A percentile compares a stretch with the other conserved stretches of the same genome.
Conservation (phyloP, 2,797 vertebrate species). For the Toxotes lorentzi region DNA sequence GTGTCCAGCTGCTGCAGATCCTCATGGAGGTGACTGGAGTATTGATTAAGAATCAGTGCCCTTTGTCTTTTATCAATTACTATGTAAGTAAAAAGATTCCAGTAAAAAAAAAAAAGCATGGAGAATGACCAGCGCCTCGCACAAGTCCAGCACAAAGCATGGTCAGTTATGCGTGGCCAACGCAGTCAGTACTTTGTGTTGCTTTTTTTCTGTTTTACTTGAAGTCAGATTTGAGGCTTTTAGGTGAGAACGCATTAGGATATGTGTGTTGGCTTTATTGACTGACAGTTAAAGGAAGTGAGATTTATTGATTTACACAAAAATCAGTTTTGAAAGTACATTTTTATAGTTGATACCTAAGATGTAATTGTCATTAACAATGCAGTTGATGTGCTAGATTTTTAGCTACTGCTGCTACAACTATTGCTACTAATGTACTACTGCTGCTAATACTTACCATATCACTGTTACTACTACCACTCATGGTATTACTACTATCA, state of each 20-base stretch:
- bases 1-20: constrained; percentile 93
- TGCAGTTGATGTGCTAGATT: neutral
- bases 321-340: neutral
- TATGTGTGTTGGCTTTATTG: neutral
- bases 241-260: neutral
- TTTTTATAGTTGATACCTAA: neutral
- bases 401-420: neutral
- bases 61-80: constrained; percentile 75
- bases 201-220: neutral
- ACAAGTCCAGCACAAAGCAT: constrained; percentile 33
- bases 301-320: neutral
- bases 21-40: constrained; percentile 92
- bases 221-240: neutral
- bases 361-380: neutral
- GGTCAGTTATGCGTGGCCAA: constrained; percentile 9
- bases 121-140: constrained; percentile 39
- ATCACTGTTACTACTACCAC: neutral
- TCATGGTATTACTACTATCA: too few relatives aligned
- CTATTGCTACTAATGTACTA: neutral
- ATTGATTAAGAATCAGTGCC: constrained; percentile 73
- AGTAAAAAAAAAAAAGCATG: constrained; percentile 56
- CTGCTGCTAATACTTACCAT: neutral
- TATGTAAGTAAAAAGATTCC: constrained; percentile 68
- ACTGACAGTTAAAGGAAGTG: neutral
- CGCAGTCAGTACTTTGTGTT: neutral